Evolutionary conservation across 2,113 vertebrate species (phyloP).

Genomic region (Gavia stellata): DNA sequence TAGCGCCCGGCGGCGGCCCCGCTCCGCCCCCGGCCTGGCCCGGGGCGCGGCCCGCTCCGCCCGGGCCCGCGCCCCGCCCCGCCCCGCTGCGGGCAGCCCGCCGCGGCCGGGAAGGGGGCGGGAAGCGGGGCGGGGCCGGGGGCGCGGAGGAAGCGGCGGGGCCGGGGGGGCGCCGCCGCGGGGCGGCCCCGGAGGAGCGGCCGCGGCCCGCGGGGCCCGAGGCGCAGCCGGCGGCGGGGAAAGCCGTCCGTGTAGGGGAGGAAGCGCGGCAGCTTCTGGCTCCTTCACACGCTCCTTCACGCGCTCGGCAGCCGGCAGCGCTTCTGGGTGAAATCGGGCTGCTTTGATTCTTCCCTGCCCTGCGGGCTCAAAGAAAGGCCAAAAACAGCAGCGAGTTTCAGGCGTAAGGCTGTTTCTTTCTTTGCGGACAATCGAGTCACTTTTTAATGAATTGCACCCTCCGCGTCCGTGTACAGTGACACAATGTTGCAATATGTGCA

Average conservation of each 20-base stretch:
- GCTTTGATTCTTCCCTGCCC: accelerated
- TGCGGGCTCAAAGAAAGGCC: accelerated
- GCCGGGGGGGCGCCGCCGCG: too few relatives aligned
- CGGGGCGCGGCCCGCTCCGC: background rate
- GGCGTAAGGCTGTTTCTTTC: accelerated
- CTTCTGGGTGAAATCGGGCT: background rate
- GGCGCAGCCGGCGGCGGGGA: too few relatives aligned
- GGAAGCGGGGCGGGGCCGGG: background rate
- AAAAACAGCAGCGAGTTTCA: accelerated
- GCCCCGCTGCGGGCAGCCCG: background rate
- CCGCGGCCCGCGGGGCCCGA: too few relatives aligned
- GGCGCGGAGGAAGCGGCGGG: background rate
- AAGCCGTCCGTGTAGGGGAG: accelerated
- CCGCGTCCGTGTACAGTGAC: accelerated
- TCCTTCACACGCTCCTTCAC: too few relatives aligned
- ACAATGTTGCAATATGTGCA: accelerated
- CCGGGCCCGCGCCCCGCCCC: background rate
- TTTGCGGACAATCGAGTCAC: accelerated
- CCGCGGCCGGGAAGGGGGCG: background rate
- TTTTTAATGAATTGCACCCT: background rate
- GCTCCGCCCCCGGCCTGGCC: slow-evolving; percentile 50
- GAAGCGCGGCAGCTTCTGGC: background rate
- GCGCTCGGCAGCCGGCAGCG: background rate
- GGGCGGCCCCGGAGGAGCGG: too few relatives aligned
- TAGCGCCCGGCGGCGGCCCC: slow-evolving; percentile 71